phyloP scores from a whole-genome alignment of 2,113 vertebrate genomes.

The Carassius carassius region DNA sequence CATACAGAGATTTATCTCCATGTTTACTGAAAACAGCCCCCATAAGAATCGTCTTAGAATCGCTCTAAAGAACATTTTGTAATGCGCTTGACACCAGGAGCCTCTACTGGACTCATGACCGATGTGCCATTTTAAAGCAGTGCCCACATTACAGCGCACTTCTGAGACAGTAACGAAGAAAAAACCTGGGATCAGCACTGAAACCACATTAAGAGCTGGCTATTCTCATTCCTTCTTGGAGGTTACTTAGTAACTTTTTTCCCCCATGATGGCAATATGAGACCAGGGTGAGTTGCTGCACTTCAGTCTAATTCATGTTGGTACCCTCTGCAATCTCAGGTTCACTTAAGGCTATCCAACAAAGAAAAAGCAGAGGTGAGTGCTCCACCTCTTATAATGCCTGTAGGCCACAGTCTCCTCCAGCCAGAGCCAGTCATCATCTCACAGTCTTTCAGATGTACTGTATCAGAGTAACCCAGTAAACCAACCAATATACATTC shows the following conservation, averaged over 20 bases:
- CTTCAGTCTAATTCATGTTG: constrained; percentile 38
- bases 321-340: constrained; percentile 32
- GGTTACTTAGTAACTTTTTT: constrained; percentile 16
- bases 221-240: constrained; percentile 10
- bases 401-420: constrained; percentile 21
- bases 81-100: background rate
- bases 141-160: background rate
- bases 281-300: constrained; percentile 27
- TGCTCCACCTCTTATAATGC: constrained; percentile 26
- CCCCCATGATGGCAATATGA: constrained; percentile 8
- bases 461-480: background rate
- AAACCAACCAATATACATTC: background rate
- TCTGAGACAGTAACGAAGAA: constrained; percentile 23
- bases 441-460: background rate
- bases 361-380: constrained; percentile 11
- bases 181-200: background rate
- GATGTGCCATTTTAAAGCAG: background rate
- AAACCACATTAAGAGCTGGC: constrained; percentile 7
- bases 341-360: constrained; percentile 30
- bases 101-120: background rate
- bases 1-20: background rate
- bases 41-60: constrained; percentile 1
- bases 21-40: constrained; percentile 9
- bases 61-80: background rate
- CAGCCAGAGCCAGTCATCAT: constrained; percentile 18